A percentile compares a stretch with the other conserved stretches of the same genome.
Conservation (phyloP, 2,113 vertebrate species). For the Cichladusa arquata region DNA sequence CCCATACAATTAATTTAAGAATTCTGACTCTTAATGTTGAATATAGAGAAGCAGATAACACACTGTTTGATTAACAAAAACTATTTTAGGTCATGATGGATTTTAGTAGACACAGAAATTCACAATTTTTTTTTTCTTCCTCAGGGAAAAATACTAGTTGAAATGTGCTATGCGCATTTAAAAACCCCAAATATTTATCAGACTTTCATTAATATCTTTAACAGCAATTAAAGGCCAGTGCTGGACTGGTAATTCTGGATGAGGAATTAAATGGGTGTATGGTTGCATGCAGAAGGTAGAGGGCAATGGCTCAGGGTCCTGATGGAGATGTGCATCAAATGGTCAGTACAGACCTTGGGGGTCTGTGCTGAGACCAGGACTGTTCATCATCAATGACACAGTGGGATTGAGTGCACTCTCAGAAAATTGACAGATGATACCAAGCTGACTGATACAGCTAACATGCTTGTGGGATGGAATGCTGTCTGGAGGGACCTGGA, state of each 20-base stretch:
- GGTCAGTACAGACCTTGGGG: accelerated
- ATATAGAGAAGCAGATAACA: not conserved
- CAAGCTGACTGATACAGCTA: not conserved
- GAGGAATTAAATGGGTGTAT: not conserved
- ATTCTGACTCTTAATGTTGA: not conserved
- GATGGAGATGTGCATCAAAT: not conserved
- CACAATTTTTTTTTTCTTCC: not conserved
- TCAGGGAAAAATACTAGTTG: not conserved
- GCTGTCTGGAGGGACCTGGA: not conserved
- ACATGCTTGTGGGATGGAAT: not conserved
- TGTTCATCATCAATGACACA: not conserved
- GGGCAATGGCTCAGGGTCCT: not conserved
- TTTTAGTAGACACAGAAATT: not conserved
- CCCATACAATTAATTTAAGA: not conserved
- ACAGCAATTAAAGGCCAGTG: not conserved
- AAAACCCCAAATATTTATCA: not conserved
- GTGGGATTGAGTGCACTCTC: not conserved
- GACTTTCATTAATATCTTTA: not conserved
- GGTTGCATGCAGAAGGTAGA: not conserved
- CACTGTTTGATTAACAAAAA: not conserved
- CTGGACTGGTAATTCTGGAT: not conserved
- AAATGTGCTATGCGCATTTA: not conserved
- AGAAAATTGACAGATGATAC: not conserved
- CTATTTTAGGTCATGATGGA: not conserved
- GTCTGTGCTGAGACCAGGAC: not conserved